A percentile compares a stretch with the other conserved stretches of the same genome.
Evolutionary conservation across 2,797 vertebrate species (phyloP).

Genomic region (Lithobates sylvaticus): DNA sequence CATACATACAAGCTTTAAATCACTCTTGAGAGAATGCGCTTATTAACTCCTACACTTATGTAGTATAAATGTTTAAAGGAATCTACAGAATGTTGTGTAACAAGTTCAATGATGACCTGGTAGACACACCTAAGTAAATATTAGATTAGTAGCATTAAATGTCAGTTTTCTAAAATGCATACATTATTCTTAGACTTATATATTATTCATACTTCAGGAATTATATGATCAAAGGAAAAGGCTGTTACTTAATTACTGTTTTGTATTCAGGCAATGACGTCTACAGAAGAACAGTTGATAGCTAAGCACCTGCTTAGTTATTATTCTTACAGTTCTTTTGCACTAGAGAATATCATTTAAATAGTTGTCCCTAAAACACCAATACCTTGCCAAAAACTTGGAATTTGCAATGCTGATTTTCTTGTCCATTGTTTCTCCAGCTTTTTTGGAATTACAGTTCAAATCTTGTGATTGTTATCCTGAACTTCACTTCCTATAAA

Average conservation of each 20-base stretch:
- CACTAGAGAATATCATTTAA: too few relatives aligned
- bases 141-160: neutral
- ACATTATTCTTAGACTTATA: neutral
- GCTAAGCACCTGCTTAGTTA: too few relatives aligned
- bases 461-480: too few relatives aligned
- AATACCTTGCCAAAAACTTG: too few relatives aligned
- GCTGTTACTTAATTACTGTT: neutral
- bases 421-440: neutral
- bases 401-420: neutral
- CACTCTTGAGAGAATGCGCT: neutral
- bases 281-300: too few relatives aligned
- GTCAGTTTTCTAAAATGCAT: neutral
- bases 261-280: neutral
- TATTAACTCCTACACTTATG: neutral
- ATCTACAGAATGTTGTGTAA: slow-evolving; percentile 26
- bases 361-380: too few relatives aligned
- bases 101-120: neutral
- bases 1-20: too few relatives aligned
- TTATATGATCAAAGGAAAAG: neutral
- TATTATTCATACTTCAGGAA: neutral
- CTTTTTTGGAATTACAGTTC: neutral
- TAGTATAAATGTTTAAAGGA: neutral
- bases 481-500: too few relatives aligned
- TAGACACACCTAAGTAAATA: slow-evolving; percentile 13
- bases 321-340: too few relatives aligned